A percentile compares a stretch with the other conserved stretches of the same genome.
Evolutionary conservation across 2,113 vertebrate species (phyloP).

Genomic region (Ploceus nigricollis): DNA sequence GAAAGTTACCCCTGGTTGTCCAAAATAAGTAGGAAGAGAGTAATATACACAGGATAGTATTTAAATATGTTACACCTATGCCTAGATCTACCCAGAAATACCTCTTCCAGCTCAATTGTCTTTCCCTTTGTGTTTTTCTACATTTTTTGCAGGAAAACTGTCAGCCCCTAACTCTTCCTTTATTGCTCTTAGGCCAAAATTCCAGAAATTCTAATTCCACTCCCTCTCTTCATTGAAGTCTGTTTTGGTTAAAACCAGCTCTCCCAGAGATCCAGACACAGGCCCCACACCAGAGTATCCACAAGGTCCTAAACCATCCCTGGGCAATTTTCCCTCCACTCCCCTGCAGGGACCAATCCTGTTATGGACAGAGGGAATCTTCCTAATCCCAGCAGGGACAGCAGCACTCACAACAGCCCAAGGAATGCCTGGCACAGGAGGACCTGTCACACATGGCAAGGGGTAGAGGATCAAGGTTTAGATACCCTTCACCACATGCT

Average conservation of each 20-base stretch:
- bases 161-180: background rate
- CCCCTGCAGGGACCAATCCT: background rate
- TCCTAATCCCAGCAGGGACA: background rate
- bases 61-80: background rate
- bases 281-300: fast-evolving
- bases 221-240: background rate
- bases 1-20: background rate
- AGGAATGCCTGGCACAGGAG: background rate
- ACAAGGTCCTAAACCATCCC: background rate
- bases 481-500: background rate
- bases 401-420: background rate
- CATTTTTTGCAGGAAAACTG: background rate
- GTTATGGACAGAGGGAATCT: background rate
- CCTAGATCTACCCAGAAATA: background rate
- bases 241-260: background rate
- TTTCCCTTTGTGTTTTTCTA: background rate
- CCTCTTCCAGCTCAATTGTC: background rate
- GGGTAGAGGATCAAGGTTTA: background rate
- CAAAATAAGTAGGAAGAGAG: background rate
- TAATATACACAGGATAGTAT: background rate
- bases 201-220: background rate
- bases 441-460: background rate
- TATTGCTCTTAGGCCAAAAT: background rate
- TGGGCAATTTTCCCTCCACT: background rate
- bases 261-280: background rate